Evolutionary conservation across 2,797 vertebrate genomes (phyloP).

Genomic region (Gymnothorax javanicus): DNA sequence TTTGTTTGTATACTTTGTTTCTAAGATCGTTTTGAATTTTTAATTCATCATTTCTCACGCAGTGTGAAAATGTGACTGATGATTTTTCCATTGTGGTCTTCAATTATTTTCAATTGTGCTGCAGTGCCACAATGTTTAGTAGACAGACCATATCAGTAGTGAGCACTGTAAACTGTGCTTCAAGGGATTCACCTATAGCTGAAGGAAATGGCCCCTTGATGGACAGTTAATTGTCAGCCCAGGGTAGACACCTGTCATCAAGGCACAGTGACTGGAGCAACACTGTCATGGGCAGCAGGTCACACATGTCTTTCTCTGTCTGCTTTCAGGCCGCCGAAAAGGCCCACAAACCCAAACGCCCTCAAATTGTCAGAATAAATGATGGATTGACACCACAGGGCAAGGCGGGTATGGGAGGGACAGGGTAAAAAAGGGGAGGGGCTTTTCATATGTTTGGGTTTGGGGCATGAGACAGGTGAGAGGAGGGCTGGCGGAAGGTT

Average conservation of each 20-base stretch:
- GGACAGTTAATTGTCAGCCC: not conserved
- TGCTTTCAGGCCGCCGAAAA: conserved; percentile 38
- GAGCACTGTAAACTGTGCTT: not conserved
- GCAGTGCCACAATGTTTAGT: not conserved
- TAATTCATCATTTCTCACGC: too few species aligned
- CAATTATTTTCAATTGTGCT: not conserved
- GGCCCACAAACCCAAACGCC: conserved; percentile 34
- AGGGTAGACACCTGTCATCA: conserved; percentile 46
- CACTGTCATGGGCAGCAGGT: conserved; percentile 55
- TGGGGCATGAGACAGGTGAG: conserved; percentile 4
- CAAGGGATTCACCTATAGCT: not conserved
- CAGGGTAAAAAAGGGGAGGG: not conserved
- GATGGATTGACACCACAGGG: conserved; percentile 8
- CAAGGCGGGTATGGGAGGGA: conserved; percentile 15
- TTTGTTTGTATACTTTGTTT: too few species aligned
- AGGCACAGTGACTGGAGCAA: conserved; percentile 54
- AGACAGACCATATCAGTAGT: not conserved
- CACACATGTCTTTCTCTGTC: conserved; percentile 66
- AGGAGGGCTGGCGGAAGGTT: not conserved
- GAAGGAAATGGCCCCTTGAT: not conserved
- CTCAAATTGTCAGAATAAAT: conserved; percentile 44
- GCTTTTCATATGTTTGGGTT: conserved; percentile 19
- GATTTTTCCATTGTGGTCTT: not conserved
- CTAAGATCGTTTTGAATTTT: too few species aligned
- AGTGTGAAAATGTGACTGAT: too few species aligned